These are phyloP conservation scores for Erythrolamprus reginae DNA, from an alignment of 2,113 vertebrate species.

Conservation along the genomic window DNA sequence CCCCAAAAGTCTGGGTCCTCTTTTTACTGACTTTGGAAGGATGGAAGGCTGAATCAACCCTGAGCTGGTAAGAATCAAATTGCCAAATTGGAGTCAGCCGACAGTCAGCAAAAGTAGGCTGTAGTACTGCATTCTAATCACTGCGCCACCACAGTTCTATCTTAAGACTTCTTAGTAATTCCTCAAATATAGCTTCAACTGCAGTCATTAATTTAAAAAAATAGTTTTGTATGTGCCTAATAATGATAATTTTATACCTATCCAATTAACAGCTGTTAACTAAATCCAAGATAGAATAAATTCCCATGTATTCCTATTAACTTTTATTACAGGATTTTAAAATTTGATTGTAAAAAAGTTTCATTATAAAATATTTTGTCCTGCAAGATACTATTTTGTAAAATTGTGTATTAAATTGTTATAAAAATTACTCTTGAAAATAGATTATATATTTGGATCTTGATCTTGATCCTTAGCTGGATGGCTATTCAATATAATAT, in stretches of 20 bases:
- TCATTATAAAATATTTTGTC: not conserved
- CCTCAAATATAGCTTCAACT: not conserved
- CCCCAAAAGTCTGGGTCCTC: too few relatives aligned
- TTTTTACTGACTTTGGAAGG: too few relatives aligned
- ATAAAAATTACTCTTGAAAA: not conserved
- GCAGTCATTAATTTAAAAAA: not conserved
- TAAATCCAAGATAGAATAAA: not conserved
- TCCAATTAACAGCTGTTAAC: not conserved
- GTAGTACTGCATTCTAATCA: too few relatives aligned
- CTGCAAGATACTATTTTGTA: not conserved
- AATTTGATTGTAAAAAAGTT: not conserved
- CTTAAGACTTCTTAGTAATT: not conserved
- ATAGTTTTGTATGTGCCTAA: not conserved
- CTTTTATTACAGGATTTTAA: not conserved
- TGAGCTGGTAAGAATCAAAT: too few relatives aligned
- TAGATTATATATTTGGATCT: not conserved
- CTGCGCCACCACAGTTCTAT: too few relatives aligned
- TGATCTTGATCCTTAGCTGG: not conserved
- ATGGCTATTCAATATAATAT: not conserved
- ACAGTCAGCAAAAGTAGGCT: too few relatives aligned
- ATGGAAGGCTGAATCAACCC: too few relatives aligned
- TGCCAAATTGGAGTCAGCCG: too few relatives aligned
- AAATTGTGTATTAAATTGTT: not conserved
- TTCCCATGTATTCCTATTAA: not conserved
- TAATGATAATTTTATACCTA: not conserved